Percentiles rank a stretch among this genome's conserved stretches.
Conservation (phyloP, 2,797 vertebrate genomes). For the Clamator glandarius region DNA sequence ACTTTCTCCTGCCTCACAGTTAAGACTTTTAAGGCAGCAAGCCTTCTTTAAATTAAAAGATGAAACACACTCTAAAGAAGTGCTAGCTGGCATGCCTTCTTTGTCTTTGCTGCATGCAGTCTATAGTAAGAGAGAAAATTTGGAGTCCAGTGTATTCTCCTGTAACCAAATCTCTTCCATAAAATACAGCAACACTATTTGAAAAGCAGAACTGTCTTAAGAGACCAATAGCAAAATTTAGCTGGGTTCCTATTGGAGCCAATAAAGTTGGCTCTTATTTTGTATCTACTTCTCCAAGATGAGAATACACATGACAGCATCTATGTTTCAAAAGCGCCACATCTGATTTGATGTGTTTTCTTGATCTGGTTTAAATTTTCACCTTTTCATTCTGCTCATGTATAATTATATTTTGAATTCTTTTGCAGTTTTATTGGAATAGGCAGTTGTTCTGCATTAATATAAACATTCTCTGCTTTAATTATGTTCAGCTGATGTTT, state of each 20-base stretch:
- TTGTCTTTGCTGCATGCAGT: slow-evolving; percentile 24
- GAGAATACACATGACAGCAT: not conserved
- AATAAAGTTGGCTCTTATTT: not conserved
- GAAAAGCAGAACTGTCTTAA: not conserved
- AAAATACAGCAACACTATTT: not conserved
- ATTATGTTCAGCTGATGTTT: not conserved
- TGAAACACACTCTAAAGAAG: not conserved
- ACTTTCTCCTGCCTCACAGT: not conserved
- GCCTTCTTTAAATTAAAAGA: slow-evolving; percentile 20
- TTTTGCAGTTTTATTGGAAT: not conserved
- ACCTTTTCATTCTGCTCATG: not conserved
- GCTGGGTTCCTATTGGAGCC: not conserved
- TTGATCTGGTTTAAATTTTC: not conserved
- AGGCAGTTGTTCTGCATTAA: slow-evolving; percentile 19
- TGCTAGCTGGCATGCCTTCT: not conserved
- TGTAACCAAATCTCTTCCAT: slow-evolving; percentile 3
- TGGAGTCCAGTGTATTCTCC: not conserved
- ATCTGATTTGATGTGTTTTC: not conserved
- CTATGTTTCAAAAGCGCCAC: not conserved
- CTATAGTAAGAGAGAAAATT: slow-evolving; percentile 24
- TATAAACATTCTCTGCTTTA: not conserved
- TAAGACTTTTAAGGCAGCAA: not conserved
- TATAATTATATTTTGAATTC: not conserved
- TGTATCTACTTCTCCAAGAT: not conserved
- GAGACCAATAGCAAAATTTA: not conserved